Conservation (phyloP, 2,888 invertebrate species). For the Spodoptera littoralis region DNA sequence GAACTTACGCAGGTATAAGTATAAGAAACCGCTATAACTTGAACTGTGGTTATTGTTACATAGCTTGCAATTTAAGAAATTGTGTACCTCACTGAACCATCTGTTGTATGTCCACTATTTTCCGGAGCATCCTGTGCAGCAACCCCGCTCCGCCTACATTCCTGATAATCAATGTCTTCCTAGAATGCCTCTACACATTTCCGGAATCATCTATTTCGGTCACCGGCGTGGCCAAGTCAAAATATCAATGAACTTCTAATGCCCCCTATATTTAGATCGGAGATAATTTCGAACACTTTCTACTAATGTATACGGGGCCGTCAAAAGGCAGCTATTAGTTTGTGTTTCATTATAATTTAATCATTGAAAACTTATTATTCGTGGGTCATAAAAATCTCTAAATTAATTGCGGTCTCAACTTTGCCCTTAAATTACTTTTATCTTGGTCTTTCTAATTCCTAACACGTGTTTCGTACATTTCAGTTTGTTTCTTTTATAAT, state of each 20-base stretch:
- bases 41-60: no score
- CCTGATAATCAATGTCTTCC: constrained; percentile 57
- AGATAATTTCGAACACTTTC: constrained; percentile 54
- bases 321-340: constrained; percentile 37
- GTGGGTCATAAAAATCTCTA: constrained; percentile 2
- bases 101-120: constrained; percentile 25
- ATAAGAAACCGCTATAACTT: no score
- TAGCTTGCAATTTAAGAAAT: not conserved
- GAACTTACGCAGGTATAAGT: not conserved
- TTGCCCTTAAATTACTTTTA: constrained; percentile 4
- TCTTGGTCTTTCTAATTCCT: no score
- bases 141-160: constrained; percentile 37
- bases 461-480: no score
- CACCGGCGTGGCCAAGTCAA: constrained; percentile 53
- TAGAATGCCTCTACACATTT: constrained; percentile 60
- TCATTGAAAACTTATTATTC: constrained; percentile 1
- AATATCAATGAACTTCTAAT: constrained; percentile 62
- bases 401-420: not conserved
- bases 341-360: constrained; percentile 13
- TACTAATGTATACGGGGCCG: constrained; percentile 44
- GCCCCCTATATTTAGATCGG: constrained; percentile 59
- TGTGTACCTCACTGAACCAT: constrained; percentile 11
- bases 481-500: no score
- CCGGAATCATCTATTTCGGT: constrained; percentile 62
- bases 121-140: constrained; percentile 22